These are phyloP conservation scores for Bergia puertoricense DNA, from an alignment of 92 coral and sea anemone species.

Conservation along the genomic window DNA sequence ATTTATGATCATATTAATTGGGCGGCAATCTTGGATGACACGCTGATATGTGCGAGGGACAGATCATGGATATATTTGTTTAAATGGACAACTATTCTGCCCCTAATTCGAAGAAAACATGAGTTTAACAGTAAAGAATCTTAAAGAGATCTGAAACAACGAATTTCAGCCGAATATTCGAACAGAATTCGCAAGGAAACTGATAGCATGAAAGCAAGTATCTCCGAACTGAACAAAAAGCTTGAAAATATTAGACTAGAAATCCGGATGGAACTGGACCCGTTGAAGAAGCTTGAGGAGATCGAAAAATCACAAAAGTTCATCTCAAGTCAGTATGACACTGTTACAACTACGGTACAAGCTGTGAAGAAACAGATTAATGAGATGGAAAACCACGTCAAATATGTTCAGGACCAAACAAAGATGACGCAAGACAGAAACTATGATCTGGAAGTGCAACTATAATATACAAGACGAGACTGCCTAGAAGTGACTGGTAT, in stretches of 20 bases:
- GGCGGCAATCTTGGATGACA: too few species aligned
- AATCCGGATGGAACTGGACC: constrained; percentile 27
- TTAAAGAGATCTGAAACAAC: constrained; percentile 27
- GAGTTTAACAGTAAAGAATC: constrained; percentile 25
- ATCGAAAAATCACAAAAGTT: constrained; percentile 1
- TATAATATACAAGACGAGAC: constrained; percentile 49
- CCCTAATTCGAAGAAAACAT: background rate
- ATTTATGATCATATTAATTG: too few species aligned
- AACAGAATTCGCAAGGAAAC: constrained; percentile 17
- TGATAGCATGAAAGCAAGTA: constrained; percentile 14
- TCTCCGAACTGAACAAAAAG: constrained; percentile 21
- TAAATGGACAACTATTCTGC: background rate
- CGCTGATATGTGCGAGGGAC: background rate
- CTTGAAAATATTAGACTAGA: constrained; percentile 17
- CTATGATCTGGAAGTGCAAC: constrained; percentile 30
- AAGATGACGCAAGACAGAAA: background rate
- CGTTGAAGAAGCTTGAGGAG: constrained; percentile 5
- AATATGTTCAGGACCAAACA: background rate
- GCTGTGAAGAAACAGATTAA: constrained; percentile 5
- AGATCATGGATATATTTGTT: background rate
- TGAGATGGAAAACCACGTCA: background rate
- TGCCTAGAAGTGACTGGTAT: constrained; percentile 56
- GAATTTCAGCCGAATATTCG: constrained; percentile 28
- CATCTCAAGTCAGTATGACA: background rate
- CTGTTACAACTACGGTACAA: constrained; percentile 7